A percentile compares a stretch with the other conserved stretches of the same genome.
Conservation (phyloP, 2,113 vertebrate species). For the Rattus norvegicus region GRCr8 NC_086038.1:44682001-44682500, state of each 20-base stretch:
- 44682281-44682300: slow-evolving; percentile 53
- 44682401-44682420: slow-evolving; percentile 14
- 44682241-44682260: slow-evolving; percentile 55
- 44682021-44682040: slow-evolving; percentile 25
- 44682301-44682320: slow-evolving; percentile 32
- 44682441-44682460: background rate
- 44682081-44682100: background rate
- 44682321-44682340: slow-evolving; percentile 51
- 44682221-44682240: slow-evolving; percentile 44
- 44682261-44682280: slow-evolving; percentile 44
- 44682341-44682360: slow-evolving; percentile 50
- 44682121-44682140: background rate
- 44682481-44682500: background rate
- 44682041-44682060: background rate
- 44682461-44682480: background rate
- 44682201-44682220: slow-evolving; percentile 44
- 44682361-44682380: slow-evolving; percentile 53
- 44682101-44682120: slow-evolving; percentile 44
- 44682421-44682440: slow-evolving; percentile 55
- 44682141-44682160: slow-evolving; percentile 26
- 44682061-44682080: slow-evolving; percentile 13
- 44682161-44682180: background rate
- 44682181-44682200: background rate
- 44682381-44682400: slow-evolving; percentile 58
- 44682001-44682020: background rate